A percentile compares a stretch with the other conserved stretches of the same genome.
Evolutionary conservation across 2,113 vertebrate genomes (phyloP).

Genomic region (Mustela lutreola): DNA sequence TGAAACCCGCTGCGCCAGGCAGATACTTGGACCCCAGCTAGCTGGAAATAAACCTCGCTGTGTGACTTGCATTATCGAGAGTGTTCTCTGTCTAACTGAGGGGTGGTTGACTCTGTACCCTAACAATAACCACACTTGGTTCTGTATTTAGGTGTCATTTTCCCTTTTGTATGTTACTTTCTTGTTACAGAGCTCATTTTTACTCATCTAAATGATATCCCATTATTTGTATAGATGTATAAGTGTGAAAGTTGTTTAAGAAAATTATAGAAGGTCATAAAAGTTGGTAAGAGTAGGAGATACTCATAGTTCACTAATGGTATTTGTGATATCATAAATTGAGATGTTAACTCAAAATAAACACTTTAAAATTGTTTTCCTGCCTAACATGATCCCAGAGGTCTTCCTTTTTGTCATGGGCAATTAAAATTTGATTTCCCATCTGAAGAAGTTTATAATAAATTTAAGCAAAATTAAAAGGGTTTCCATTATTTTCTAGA

Average conservation of each 20-base stretch:
- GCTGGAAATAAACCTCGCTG: no score
- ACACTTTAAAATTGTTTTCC: conserved; percentile 48
- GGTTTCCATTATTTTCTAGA: conserved; percentile 3
- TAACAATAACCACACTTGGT: not conserved
- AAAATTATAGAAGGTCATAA: not conserved
- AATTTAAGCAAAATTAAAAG: conserved; percentile 19
- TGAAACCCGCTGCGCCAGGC: no score
- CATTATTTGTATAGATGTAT: not conserved
- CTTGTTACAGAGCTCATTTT: not conserved
- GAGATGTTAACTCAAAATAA: conserved; percentile 55
- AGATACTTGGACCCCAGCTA: no score
- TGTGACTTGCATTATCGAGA: no score
- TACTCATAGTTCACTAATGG: not conserved
- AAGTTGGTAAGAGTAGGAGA: not conserved
- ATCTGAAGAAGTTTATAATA: conserved; percentile 14
- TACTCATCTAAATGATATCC: not conserved
- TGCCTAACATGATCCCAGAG: conserved; percentile 26
- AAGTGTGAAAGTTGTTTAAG: not conserved
- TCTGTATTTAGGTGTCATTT: not conserved
- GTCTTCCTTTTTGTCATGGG: not conserved
- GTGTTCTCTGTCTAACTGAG: no score
- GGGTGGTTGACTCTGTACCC: no score
- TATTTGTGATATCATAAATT: conserved; percentile 54
- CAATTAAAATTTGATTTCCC: conserved; percentile 18
- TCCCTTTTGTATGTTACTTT: not conserved